Evolutionary conservation across 2,888 invertebrate species (phyloP).

Genomic region (Himalopsyche anomala): DNA sequence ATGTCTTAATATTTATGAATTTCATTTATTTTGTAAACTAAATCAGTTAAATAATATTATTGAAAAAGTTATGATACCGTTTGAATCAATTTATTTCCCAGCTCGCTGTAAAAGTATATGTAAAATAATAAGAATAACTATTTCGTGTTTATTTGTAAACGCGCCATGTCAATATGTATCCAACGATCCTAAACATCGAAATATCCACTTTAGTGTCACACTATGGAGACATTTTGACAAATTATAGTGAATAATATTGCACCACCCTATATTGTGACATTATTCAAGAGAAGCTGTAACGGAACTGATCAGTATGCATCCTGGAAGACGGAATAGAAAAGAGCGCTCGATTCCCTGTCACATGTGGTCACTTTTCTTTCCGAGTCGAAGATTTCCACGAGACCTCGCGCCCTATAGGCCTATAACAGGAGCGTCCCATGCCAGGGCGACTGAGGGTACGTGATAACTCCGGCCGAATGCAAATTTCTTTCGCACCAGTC

Average conservation of each 20-base stretch:
- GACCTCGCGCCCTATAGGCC: slow-evolving; percentile 20
- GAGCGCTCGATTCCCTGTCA: slow-evolving; percentile 53
- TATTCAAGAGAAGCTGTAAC: background rate
- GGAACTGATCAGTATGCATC: slow-evolving; percentile 47
- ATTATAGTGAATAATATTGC: slow-evolving; percentile 19
- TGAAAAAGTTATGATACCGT: background rate
- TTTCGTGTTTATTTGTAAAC: no score
- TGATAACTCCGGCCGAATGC: slow-evolving; percentile 9
- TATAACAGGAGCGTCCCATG: background rate
- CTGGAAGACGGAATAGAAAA: slow-evolving; percentile 47
- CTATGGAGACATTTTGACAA: slow-evolving; percentile 6
- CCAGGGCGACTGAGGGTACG: background rate
- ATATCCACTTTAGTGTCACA: background rate
- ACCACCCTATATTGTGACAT: background rate
- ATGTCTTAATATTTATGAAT: no score
- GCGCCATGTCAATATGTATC: background rate
- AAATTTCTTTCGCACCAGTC: slow-evolving; percentile 7
- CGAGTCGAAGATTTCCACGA: slow-evolving; percentile 28
- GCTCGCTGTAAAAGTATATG: background rate
- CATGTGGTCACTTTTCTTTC: slow-evolving; percentile 59
- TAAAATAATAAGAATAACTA: background rate
- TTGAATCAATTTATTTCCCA: background rate
- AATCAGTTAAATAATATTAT: no score
- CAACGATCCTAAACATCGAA: background rate
- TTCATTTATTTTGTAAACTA: no score